Percentiles rank a stretch among this genome's conserved stretches.
phyloP scores from a whole-genome alignment of 2,888 invertebrate genomes.

The Troides oblongomaculatus region DNA sequence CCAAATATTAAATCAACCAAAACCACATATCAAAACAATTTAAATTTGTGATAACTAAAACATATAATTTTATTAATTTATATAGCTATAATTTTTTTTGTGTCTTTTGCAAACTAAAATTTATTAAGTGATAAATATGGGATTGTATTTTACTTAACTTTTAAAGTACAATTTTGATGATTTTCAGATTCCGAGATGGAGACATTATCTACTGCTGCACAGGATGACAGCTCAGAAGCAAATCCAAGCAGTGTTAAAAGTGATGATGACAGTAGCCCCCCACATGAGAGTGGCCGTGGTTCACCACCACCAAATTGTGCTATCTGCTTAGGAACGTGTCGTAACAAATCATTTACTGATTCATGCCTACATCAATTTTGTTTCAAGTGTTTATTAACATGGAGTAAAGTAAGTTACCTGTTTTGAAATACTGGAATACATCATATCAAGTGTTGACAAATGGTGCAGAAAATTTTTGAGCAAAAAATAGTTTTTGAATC shows the following conservation, averaged over 20 bases:
- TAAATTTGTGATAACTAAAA: too few relatives aligned
- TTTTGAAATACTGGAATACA: background rate
- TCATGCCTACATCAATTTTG: conserved; percentile 97
- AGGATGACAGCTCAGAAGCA: conserved; percentile 59
- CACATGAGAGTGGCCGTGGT: conserved; percentile 55
- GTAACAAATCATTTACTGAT: conserved; percentile 94
- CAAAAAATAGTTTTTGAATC: too few relatives aligned
- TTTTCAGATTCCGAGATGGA: conserved; percentile 52
- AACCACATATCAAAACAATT: too few relatives aligned
- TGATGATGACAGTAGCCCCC: conserved; percentile 75
- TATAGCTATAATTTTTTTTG: too few relatives aligned
- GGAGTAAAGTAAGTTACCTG: conserved; percentile 87
- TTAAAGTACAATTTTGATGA: background rate
- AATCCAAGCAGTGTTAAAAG: conserved; percentile 72
- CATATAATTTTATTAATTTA: too few relatives aligned
- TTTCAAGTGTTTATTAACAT: conserved; percentile 93
- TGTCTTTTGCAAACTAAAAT: too few relatives aligned
- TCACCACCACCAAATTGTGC: conserved; percentile 94
- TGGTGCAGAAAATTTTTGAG: too few relatives aligned
- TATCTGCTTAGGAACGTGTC: conserved; percentile 92
- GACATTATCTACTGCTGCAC: conserved; percentile 49
- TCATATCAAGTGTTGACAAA: background rate
- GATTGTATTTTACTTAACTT: background rate
- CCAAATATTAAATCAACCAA: too few relatives aligned
- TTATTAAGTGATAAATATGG: background rate